phyloP scores from a whole-genome alignment of 2,113 vertebrate species.

The Erythrolamprus reginae region DNA sequence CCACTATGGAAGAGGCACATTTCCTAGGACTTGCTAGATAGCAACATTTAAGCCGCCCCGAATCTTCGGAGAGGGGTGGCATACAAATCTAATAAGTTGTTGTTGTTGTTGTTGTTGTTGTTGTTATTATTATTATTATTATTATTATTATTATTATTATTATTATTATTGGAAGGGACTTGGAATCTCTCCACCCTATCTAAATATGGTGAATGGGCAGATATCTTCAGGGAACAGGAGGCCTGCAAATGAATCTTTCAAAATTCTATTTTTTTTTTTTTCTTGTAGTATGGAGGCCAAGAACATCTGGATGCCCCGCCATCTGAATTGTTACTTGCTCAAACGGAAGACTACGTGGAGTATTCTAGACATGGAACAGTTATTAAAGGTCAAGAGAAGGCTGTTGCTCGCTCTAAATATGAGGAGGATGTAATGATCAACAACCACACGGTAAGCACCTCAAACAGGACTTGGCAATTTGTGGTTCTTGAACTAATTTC shows the following conservation, averaged over 20 bases:
- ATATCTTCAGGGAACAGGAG: neutral
- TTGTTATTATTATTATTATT: too few species aligned
- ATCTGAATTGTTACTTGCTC: slow-evolving; percentile 87
- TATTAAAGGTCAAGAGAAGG: slow-evolving; percentile 93
- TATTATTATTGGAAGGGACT: too few species aligned
- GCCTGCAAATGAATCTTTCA: accelerated
- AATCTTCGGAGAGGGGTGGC: too few species aligned
- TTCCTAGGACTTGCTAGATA: neutral
- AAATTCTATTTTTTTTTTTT: neutral
- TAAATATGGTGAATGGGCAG: neutral
- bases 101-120: too few species aligned
- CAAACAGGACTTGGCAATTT: neutral
- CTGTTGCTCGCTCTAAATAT: slow-evolving; percentile 92
- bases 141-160: too few species aligned
- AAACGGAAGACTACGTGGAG: slow-evolving; percentile 96
- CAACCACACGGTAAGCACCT: slow-evolving; percentile 84
- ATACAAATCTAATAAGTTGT: too few species aligned
- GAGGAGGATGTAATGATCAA: slow-evolving; percentile 92
- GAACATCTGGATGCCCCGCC: slow-evolving; percentile 89
- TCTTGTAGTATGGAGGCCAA: slow-evolving; percentile 87
- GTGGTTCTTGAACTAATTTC: neutral
- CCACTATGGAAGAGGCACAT: neutral
- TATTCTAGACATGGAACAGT: slow-evolving; percentile 95
- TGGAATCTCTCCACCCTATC: neutral
- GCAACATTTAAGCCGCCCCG: too few species aligned